phyloP scores from a whole-genome alignment of 2,888 invertebrate genomes.

The Tetragonula carbonaria region DNA sequence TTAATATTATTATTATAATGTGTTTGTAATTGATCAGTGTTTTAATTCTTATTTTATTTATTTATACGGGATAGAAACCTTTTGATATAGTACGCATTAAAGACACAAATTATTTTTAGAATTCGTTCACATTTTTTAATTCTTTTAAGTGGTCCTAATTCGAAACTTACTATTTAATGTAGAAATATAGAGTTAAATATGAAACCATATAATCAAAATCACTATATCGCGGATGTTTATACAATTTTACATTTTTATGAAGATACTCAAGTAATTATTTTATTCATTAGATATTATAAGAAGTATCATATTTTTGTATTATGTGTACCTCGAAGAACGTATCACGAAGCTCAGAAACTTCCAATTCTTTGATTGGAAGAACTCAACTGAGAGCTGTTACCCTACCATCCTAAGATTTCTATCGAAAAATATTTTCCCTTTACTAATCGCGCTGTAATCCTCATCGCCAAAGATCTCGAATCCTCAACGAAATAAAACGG shows the following conservation, averaged over 20 bases:
- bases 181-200: background rate
- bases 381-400: background rate
- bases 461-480: background rate
- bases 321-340: too few species aligned
- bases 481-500: background rate
- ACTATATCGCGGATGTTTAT: too few species aligned
- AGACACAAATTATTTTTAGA: background rate
- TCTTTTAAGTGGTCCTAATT: background rate
- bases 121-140: background rate
- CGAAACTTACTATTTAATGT: background rate
- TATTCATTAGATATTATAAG: too few species aligned
- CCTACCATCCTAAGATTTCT: background rate
- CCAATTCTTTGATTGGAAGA: too few species aligned
- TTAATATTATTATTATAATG: too few species aligned
- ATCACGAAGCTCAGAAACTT: background rate
- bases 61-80: too few species aligned
- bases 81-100: too few species aligned
- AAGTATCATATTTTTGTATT: too few species aligned
- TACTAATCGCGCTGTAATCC: background rate
- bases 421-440: background rate
- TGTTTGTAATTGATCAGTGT: too few species aligned
- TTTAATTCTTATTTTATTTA: too few species aligned
- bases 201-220: background rate
- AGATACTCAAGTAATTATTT: too few species aligned
- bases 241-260: too few species aligned